These are phyloP conservation scores for Parasteatoda tepidariorum DNA, from an alignment of 1,140 invertebrate genomes.

Conservation along the genomic window DNA sequence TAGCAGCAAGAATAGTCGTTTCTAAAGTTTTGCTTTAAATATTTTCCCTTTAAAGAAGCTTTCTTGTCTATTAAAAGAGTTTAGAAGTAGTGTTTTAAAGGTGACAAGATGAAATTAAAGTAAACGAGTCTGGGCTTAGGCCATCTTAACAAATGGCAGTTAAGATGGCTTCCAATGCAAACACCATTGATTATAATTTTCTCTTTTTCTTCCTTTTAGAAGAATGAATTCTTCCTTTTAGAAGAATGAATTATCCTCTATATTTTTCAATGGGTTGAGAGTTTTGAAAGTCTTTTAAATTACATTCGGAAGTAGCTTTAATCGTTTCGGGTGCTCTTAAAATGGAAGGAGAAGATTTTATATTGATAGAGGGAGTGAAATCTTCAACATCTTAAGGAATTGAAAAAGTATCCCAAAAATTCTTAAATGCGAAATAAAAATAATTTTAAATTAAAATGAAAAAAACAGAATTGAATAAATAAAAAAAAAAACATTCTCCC, in stretches of 20 bases:
- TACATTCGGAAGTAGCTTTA: too few species aligned
- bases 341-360: too few species aligned
- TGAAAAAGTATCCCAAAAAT: too few species aligned
- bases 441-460: too few species aligned
- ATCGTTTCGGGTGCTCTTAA: too few species aligned
- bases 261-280: background rate
- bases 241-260: background rate
- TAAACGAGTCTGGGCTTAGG: background rate
- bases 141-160: background rate
- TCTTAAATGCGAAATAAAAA: too few species aligned
- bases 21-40: slow-evolving; percentile 27
- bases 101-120: slow-evolving; percentile 43
- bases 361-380: too few species aligned
- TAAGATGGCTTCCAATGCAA: background rate
- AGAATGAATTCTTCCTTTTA: too few species aligned
- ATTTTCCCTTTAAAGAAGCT: slow-evolving; percentile 37
- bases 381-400: too few species aligned
- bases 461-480: too few species aligned
- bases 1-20: slow-evolving; percentile 25
- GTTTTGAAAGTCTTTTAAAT: too few species aligned
- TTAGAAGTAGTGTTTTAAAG: slow-evolving; percentile 39
- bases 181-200: background rate
- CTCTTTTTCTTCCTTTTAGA: background rate
- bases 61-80: slow-evolving; percentile 48
- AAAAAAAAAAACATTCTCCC: too few species aligned